These are phyloP conservation scores for Oncorhynchus masou DNA, from an alignment of 2,113 vertebrate species.

Conservation along the genomic window DNA sequence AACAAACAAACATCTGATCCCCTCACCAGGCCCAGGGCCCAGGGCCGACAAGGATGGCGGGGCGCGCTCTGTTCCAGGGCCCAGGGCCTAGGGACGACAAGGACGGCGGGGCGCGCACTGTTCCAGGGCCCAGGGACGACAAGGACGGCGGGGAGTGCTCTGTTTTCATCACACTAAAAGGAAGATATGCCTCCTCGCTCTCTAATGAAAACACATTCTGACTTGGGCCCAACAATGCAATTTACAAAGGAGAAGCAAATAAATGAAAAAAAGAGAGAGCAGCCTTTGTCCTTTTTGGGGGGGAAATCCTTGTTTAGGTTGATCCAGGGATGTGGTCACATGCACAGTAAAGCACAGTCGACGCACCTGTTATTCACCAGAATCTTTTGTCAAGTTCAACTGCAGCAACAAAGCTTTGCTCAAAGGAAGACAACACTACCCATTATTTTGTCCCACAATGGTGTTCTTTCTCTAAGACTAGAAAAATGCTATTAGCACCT, in stretches of 20 bases:
- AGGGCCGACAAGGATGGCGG: background rate
- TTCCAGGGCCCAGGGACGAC: slow-evolving; percentile 19
- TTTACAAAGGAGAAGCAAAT: slow-evolving; percentile 61
- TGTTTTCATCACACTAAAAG: slow-evolving; percentile 59
- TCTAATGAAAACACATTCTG: slow-evolving; percentile 69
- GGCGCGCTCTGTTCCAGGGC: background rate
- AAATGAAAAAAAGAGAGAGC: slow-evolving; percentile 45
- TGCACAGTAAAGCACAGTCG: slow-evolving; percentile 15
- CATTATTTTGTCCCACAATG: slow-evolving; percentile 50
- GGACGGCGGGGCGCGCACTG: too few species aligned
- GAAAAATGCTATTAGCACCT: slow-evolving; percentile 61
- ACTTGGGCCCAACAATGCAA: slow-evolving; percentile 49
- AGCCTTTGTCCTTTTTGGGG: slow-evolving; percentile 41
- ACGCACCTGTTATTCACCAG: slow-evolving; percentile 51
- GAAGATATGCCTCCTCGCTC: slow-evolving; percentile 53
- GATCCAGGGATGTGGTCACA: slow-evolving; percentile 29
- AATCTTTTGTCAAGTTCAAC: slow-evolving; percentile 44
- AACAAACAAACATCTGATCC: background rate
- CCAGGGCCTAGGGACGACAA: slow-evolving; percentile 16
- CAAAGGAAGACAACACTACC: slow-evolving; percentile 47
- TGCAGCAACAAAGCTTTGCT: slow-evolving; percentile 43
- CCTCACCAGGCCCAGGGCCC: slow-evolving; percentile 58
- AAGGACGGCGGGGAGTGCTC: slow-evolving; percentile 62
- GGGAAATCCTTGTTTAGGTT: slow-evolving; percentile 35
- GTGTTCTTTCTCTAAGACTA: slow-evolving; percentile 48